Evolutionary conservation across 2,888 invertebrate species (phyloP), one percentile per base, ranked within the genome.

Genomic region (Drosophila incognita): DNA sequence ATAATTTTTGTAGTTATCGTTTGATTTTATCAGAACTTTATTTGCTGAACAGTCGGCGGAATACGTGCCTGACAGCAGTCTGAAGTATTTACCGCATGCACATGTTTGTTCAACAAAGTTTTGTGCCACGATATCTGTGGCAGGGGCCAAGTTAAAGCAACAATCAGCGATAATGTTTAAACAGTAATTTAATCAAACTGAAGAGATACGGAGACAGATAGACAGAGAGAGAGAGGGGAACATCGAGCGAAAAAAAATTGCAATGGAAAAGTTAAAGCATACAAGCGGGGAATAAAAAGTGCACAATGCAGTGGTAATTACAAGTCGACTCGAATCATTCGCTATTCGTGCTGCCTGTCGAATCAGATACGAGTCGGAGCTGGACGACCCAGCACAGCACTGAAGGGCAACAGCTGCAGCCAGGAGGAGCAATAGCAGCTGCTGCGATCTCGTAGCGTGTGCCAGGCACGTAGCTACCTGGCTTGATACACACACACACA

Each of bases 271-370:
- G 58, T 66, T 36, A 61, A 60, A 59, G 60, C 66, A 67, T 60
- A 72, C 70, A 67, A 67, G 72, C 75, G 27, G 21, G 6, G 71
- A 75, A 74, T 66, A 81, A 76, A 72, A 81, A 74, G 74, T 83
- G 56, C 73, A 82, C 87, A 82, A 76, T 88, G 86, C 86, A 88
- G 89, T 84, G 79, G 87, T 86, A 86, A 86, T 86, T 86, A 86
- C 88, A 86, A 65, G 58, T 72, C 69, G 73, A 62, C 78, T 69
- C 72, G 66, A 73, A 54, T 78, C 57, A 74, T 67, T 62, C 53
- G 33, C 68, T 62, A 70, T 74, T 72, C 75, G 59, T 52, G 49
- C 48, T 59, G 74, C 52, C 77, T 63, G 81, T 70, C 81, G 79
- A 74, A 70, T 59, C 74, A 62, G 79, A 73, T 80, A 80, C 35